These are phyloP conservation scores for Hecatera dysodea DNA, from an alignment of 2,888 invertebrate genomes.

Conservation along the genomic window DNA sequence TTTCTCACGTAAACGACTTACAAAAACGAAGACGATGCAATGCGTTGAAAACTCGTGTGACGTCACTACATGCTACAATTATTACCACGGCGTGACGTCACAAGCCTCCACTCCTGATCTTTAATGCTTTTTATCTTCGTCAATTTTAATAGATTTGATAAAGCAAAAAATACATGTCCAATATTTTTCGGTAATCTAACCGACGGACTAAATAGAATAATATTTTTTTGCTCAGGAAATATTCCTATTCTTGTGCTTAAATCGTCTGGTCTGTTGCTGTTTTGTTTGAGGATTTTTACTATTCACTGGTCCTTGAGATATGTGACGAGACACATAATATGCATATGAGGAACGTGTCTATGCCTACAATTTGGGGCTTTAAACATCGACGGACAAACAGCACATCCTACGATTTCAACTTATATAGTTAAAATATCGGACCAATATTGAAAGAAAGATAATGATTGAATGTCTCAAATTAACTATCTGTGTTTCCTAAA, in stretches of 20 bases:
- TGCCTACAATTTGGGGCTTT: slow-evolving; percentile 42
- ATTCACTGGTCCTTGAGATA: slow-evolving; percentile 13
- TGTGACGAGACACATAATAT: slow-evolving; percentile 28
- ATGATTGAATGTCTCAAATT: background rate
- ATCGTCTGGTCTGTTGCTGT: background rate
- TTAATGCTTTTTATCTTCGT: too few relatives aligned
- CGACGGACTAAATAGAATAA: too few relatives aligned
- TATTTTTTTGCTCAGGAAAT: too few relatives aligned
- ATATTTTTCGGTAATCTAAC: too few relatives aligned
- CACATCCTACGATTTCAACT: slow-evolving; percentile 10
- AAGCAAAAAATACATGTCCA: too few relatives aligned
- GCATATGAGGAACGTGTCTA: slow-evolving; percentile 44
- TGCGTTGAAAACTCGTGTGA: too few relatives aligned
- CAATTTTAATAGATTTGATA: too few relatives aligned
- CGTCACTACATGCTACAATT: too few relatives aligned
- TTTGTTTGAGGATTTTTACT: slow-evolving; percentile 6
- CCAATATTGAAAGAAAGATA: background rate
- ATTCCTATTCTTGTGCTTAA: background rate
- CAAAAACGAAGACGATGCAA: too few relatives aligned
- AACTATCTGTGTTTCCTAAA: background rate
- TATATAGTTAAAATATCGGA: background rate
- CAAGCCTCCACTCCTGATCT: too few relatives aligned
- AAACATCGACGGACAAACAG: slow-evolving; percentile 27
- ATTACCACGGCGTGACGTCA: too few relatives aligned
- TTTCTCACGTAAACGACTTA: too few relatives aligned